Percentiles rank a stretch among this genome's conserved stretches.
These are phyloP conservation scores for Odiellus spinosus DNA, from an alignment of 2,888 invertebrate genomes.

Conservation along the genomic window DNA sequence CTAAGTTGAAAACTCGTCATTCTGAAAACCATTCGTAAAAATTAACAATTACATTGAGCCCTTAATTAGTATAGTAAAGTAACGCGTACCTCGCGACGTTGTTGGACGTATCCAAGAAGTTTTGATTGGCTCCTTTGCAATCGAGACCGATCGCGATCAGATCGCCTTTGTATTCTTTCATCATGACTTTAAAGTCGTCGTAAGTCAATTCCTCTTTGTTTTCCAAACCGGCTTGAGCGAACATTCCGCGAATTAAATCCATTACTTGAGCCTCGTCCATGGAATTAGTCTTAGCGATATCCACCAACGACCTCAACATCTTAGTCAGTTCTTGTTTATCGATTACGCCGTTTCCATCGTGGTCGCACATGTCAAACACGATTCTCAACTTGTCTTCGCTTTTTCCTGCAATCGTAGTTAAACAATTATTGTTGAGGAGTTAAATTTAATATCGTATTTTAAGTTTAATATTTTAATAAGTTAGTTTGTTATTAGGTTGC, in stretches of 20 bases:
- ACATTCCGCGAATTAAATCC: slow-evolving; percentile 86
- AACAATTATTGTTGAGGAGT: too few species aligned
- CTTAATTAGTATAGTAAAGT: background rate
- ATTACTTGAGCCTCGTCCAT: slow-evolving; percentile 68
- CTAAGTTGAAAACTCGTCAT: slow-evolving; percentile 86
- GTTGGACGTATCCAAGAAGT: slow-evolving; percentile 82
- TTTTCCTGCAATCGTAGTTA: slow-evolving; percentile 32
- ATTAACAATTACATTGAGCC: too few species aligned
- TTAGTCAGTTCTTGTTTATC: slow-evolving; percentile 84
- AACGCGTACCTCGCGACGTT: slow-evolving; percentile 53
- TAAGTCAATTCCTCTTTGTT: slow-evolving; percentile 79
- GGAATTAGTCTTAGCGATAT: slow-evolving; percentile 76
- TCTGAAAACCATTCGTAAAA: slow-evolving; percentile 33
- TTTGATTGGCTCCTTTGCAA: slow-evolving; percentile 87
- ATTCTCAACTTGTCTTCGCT: slow-evolving; percentile 84
- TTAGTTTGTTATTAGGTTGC: too few species aligned
- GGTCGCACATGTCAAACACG: slow-evolving; percentile 95
- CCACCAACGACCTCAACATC: slow-evolving; percentile 79
- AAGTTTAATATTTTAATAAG: too few species aligned
- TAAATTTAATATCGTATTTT: too few species aligned
- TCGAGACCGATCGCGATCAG: slow-evolving; percentile 86
- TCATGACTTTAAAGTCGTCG: slow-evolving; percentile 82
- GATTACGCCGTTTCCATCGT: slow-evolving; percentile 81
- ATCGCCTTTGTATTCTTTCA: slow-evolving; percentile 90
- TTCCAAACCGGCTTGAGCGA: slow-evolving; percentile 75